phyloP scores from a whole-genome alignment of 1,140 invertebrate species.

The Tetragnatha versicolor region DNA sequence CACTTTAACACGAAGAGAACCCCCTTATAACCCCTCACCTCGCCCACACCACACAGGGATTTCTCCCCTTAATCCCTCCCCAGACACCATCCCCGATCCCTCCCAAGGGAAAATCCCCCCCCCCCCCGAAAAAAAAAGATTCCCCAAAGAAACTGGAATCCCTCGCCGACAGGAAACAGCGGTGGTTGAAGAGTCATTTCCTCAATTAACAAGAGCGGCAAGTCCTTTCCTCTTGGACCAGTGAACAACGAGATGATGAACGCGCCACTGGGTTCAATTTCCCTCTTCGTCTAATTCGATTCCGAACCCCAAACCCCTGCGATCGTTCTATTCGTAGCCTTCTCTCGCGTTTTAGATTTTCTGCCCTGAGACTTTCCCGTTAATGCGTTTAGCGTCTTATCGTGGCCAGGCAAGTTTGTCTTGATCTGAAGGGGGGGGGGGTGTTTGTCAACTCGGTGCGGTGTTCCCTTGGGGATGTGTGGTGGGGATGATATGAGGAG shows the following conservation, averaged over 20 bases:
- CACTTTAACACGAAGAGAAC: too few relatives aligned
- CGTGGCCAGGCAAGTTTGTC: neutral
- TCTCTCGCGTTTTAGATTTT: slow-evolving; percentile 8
- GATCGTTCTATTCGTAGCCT: neutral
- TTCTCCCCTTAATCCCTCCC: too few relatives aligned
- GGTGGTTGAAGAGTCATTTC: slow-evolving; percentile 38
- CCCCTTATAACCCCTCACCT: too few relatives aligned
- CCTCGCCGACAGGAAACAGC: slow-evolving; percentile 11
- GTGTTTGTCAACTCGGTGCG: too few relatives aligned
- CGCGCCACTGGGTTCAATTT: slow-evolving; percentile 33
- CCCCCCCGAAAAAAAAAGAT: neutral
- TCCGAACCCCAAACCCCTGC: neutral
- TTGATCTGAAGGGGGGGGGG: neutral
- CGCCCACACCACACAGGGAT: too few relatives aligned
- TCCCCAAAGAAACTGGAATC: neutral
- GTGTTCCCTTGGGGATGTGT: too few relatives aligned
- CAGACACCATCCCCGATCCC: too few relatives aligned
- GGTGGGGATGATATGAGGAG: too few relatives aligned
- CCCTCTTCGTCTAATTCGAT: neutral
- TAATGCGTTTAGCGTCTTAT: slow-evolving; percentile 1
- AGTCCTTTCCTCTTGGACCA: neutral
- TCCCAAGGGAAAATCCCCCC: neutral
- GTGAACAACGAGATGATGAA: slow-evolving; percentile 39
- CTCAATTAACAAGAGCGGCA: slow-evolving; percentile 26
- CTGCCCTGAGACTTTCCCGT: neutral